These are phyloP conservation scores for Steinernema hermaphroditum DNA, from an alignment of 2,888 invertebrate species.

Conservation along the genomic window DNA sequence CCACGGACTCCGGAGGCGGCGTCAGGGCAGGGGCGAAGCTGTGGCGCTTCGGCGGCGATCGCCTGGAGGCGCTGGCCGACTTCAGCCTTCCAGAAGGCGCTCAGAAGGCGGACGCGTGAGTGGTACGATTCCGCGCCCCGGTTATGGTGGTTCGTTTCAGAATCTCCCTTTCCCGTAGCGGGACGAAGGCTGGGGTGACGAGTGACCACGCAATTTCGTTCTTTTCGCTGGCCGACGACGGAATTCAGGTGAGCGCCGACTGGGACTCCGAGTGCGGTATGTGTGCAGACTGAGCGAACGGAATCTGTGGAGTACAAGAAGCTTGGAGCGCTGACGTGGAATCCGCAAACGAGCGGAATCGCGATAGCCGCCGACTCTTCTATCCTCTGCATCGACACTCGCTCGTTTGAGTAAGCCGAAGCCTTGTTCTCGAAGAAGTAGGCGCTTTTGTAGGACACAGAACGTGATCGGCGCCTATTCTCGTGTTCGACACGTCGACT, in stretches of 20 bases:
- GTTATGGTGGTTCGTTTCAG: neutral
- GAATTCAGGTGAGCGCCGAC: neutral
- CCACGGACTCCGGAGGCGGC: neutral
- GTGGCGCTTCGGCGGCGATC: neutral
- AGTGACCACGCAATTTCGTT: neutral
- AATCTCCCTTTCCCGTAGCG: neutral
- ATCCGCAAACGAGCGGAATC: constrained; percentile 16
- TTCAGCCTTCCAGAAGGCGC: neutral
- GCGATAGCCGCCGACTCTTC: constrained; percentile 3
- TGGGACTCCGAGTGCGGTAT: neutral
- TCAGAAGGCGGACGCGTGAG: neutral
- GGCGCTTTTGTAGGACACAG: neutral
- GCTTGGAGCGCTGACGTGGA: neutral
- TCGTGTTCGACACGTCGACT: constrained; percentile 74
- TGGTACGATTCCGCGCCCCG: neutral
- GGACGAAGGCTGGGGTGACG: neutral
- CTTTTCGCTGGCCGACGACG: neutral
- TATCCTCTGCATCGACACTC: neutral
- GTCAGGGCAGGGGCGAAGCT: neutral
- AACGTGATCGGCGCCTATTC: constrained; percentile 3
- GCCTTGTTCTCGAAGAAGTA: neutral
- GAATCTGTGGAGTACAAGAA: neutral
- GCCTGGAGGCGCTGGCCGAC: neutral
- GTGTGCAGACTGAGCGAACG: neutral
- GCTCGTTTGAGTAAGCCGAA: neutral